Evolutionary conservation across 1,140 invertebrate genomes (phyloP).

Genomic region (Rhizoglyphus robini): DNA sequence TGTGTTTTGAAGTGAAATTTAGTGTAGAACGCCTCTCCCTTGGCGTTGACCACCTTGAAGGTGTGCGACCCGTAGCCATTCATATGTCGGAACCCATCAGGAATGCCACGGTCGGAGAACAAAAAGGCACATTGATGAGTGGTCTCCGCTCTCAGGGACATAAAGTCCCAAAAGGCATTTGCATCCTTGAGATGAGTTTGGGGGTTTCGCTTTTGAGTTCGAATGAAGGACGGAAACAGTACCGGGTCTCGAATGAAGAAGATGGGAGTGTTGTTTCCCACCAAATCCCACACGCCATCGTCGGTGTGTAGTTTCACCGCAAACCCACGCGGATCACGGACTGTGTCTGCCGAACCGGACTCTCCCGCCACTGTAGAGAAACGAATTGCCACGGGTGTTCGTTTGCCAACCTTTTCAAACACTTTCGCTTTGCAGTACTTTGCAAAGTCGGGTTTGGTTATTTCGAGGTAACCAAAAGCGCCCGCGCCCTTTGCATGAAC

Average conservation of each 20-base stretch:
- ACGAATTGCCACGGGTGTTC: slow-evolving; percentile 60
- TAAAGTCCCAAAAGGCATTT: slow-evolving; percentile 92
- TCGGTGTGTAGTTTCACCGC: slow-evolving; percentile 92
- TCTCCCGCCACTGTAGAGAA: slow-evolving; percentile 80
- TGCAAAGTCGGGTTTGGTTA: slow-evolving; percentile 68
- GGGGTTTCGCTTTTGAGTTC: slow-evolving; percentile 91
- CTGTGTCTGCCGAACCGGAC: slow-evolving; percentile 74
- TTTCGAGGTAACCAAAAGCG: slow-evolving; percentile 92
- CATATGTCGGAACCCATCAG: slow-evolving; percentile 81
- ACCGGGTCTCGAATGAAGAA: slow-evolving; percentile 89
- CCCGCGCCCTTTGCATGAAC: slow-evolving; percentile 94
- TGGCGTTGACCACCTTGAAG: slow-evolving; percentile 73
- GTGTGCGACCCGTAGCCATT: slow-evolving; percentile 92
- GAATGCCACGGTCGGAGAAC: slow-evolving; percentile 80
- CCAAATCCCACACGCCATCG: slow-evolving; percentile 88
- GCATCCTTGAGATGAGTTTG: slow-evolving; percentile 78
- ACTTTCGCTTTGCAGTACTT: slow-evolving; percentile 67
- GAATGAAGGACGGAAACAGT: slow-evolving; percentile 77
- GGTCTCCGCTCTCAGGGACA: slow-evolving; percentile 69
- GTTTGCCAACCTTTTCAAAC: slow-evolving; percentile 66
- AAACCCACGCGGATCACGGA: slow-evolving; percentile 79
- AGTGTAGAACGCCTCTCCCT: slow-evolving; percentile 61
- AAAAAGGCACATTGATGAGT: slow-evolving; percentile 74
- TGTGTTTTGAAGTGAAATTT: slow-evolving; percentile 81
- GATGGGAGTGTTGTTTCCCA: slow-evolving; percentile 93